Base-by-base conservation (phyloP, 2,113 vertebrate species). In the Azemiops feae region DNA sequence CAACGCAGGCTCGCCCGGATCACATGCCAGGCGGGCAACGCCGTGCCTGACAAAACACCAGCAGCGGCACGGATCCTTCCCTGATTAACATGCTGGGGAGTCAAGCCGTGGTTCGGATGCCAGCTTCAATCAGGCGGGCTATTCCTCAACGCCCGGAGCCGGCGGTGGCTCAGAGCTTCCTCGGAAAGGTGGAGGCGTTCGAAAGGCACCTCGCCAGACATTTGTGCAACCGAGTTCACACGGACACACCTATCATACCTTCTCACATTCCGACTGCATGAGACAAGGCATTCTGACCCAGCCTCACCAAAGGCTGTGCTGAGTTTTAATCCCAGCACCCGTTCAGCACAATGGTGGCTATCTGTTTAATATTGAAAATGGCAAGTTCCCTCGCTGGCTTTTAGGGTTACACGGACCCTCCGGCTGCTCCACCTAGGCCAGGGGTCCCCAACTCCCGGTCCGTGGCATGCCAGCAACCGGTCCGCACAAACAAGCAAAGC, bases 391-490 rank as follows among this genome's bases (percentile, higher is more conserved):
- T 18, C 0, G 12, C 60, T 69, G 60, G 27, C 53, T 45, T 27
- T 45, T 27, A 27, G n/a, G 91, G 5, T 3, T 7, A 34, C 18
- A 10, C 20, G 7, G 47, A 4, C 5, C 23, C n/a, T 43, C 47
- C 5, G 2, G 22, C 10, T 3, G 5, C n/a, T 18, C 4, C 11
- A 25, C 2, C n/a, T 23, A 14, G 10, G 5, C 0, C 7, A 50
- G 47, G 8, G 47, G 47, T 50, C 47, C 47, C 47, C 47, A 50
- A 50, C 47, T 7, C 7, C 47, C 1, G 47, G 47, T 8, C 47
- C 7, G 7, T 50, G 7, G 47, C 47, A 50, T 7, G 7, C 47
- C 7, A 50, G 47, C 47, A 50, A 50, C 47, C 47, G 8, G 47
- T 0, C 47, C 47, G 8, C 47, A 50, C 47, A 50, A 50, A 50